Percentiles rank a stretch among this genome's conserved stretches.
Evolutionary conservation across 2,888 invertebrate species (phyloP).

Genomic region (Vanessa cardui): DNA sequence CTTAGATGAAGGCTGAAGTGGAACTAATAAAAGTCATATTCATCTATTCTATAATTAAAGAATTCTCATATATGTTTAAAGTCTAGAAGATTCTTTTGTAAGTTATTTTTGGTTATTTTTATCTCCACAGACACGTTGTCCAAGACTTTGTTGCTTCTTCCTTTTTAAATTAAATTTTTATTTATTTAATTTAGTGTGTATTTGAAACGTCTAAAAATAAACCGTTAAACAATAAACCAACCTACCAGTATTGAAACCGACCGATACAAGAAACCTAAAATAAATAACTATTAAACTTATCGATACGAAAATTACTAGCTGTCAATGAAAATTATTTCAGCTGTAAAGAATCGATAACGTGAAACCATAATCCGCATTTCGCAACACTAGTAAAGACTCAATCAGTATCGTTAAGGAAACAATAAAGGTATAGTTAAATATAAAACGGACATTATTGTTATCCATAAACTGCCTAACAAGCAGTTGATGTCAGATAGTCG

Average conservation of each 20-base stretch:
- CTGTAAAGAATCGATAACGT: constrained; percentile 33
- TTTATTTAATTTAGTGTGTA: no score
- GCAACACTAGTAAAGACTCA: constrained; percentile 42
- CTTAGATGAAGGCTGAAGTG: no score
- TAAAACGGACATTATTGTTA: constrained; percentile 43
- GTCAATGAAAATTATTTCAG: constrained; percentile 37
- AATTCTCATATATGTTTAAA: no score
- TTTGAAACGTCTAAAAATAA: no score
- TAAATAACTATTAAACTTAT: constrained; percentile 32
- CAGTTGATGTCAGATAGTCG: constrained; percentile 37
- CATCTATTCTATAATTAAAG: no score
- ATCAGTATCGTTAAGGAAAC: constrained; percentile 43
- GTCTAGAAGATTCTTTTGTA: no score
- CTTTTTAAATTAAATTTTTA: no score
- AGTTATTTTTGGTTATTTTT: no score
- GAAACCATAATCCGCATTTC: constrained; percentile 34
- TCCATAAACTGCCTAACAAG: constrained; percentile 43
- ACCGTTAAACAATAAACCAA: not conserved
- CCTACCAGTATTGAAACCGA: not conserved
- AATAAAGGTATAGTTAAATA: constrained; percentile 38
- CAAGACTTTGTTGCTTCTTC: no score
- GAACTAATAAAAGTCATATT: no score
- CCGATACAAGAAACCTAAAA: constrained; percentile 24
- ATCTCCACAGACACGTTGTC: no score
- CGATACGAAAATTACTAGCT: constrained; percentile 33